Percentiles rank a stretch among this genome's conserved stretches.
These are phyloP conservation scores for Chaetops frenatus DNA, from an alignment of 2,113 vertebrate species.

Conservation along the genomic window DNA sequence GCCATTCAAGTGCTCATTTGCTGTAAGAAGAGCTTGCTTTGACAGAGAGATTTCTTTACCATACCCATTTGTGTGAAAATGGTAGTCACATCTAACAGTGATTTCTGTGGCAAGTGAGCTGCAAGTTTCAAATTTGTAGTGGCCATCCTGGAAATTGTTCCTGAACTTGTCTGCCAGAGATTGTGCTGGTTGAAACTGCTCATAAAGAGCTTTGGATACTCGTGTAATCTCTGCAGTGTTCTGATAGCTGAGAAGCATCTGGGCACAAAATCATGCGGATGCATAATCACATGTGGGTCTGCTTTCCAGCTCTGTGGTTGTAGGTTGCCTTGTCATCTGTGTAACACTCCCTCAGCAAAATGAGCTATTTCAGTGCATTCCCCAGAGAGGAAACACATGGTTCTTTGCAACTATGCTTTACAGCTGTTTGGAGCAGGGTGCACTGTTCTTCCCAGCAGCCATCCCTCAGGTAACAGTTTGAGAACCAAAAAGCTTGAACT, in stretches of 20 bases:
- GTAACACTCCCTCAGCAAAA: not conserved
- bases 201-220: not conserved
- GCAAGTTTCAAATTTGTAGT: not conserved
- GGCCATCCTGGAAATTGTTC: not conserved
- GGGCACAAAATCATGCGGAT: not conserved
- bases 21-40: not conserved
- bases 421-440: not conserved
- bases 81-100: not conserved
- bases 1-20: not conserved
- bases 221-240: not conserved
- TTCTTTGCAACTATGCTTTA: not conserved
- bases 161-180: not conserved
- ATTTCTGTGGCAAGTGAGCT: not conserved
- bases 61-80: not conserved
- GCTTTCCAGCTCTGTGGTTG: not conserved
- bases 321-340: not conserved
- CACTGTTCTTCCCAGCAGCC: not conserved
- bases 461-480: not conserved
- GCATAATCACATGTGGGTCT: not conserved
- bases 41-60: not conserved
- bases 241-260: not conserved
- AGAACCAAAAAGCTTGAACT: not conserved
- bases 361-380: not conserved
- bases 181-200: not conserved
- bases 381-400: accelerated